Percentiles rank a stretch among this genome's conserved stretches.
phyloP scores from a whole-genome alignment of 2,888 invertebrate species.

The Noctua comes region DNA sequence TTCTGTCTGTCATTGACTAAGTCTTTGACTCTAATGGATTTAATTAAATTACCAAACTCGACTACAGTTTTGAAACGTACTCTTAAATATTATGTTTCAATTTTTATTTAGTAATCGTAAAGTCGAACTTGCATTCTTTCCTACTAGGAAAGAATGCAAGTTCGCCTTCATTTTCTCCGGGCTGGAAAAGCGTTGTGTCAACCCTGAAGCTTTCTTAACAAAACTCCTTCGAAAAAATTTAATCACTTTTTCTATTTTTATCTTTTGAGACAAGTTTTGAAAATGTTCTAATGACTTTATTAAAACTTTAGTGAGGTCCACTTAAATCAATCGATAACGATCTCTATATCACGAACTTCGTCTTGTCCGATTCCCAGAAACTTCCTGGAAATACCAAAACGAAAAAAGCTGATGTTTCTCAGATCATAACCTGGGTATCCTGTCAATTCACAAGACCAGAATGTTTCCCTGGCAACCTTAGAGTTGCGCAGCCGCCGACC shows the following conservation, averaged over 20 bases:
- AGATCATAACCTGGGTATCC: constrained; percentile 55
- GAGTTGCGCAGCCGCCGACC: constrained; percentile 72
- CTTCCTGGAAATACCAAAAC: constrained; percentile 4
- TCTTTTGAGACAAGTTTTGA: neutral
- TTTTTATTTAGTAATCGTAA: neutral
- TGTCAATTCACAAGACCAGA: constrained; percentile 59
- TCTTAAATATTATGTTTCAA: neutral
- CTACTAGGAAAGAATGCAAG: neutral
- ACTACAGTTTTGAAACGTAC: constrained; percentile 1
- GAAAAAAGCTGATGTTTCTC: neutral
- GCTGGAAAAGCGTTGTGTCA: constrained; percentile 11
- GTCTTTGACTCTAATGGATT: constrained; percentile 48
- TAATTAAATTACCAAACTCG: constrained; percentile 42
- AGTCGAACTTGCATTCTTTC: too few species aligned
- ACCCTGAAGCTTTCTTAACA: constrained; percentile 10
- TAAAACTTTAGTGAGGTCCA: too few species aligned
- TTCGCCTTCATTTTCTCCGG: neutral
- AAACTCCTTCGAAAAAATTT: neutral
- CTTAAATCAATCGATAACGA: neutral
- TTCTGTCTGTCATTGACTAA: constrained; percentile 55
- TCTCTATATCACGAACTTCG: neutral
- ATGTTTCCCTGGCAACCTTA: constrained; percentile 66
- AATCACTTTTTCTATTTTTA: neutral
- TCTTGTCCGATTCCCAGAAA: neutral
- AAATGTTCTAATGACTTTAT: neutral